Conservation (phyloP, 2,888 invertebrate species). For the Cataglyphis albicans region DNA sequence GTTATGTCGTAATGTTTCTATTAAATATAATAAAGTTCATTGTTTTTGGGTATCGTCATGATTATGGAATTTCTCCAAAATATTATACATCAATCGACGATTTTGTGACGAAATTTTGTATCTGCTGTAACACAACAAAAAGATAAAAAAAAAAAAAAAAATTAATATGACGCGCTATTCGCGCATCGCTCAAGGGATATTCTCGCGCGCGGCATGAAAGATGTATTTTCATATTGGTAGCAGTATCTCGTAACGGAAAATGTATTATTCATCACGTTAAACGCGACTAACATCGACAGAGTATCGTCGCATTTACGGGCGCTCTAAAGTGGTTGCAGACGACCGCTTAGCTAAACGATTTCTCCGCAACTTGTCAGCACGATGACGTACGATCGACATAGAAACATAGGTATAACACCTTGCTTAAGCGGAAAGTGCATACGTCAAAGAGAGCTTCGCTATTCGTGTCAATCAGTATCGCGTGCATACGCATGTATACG, state of each 20-base stretch:
- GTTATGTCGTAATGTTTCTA: not conserved
- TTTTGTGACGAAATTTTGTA: constrained; percentile 5
- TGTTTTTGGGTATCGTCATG: not conserved
- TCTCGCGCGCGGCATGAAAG: not conserved
- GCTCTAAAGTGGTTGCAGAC: constrained; percentile 23
- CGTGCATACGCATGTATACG: not conserved
- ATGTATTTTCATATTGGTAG: constrained; percentile 23
- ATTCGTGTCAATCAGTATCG: constrained; percentile 47
- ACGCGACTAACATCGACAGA: constrained; percentile 33
- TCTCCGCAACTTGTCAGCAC: constrained; percentile 49
- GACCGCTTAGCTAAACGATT: constrained; percentile 48
- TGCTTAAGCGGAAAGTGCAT: constrained; percentile 41
- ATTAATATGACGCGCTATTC: not conserved
- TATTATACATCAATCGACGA: not conserved
- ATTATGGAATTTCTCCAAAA: not conserved
- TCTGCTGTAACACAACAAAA: not conserved
- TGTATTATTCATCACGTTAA: constrained; percentile 49
- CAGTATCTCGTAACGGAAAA: not conserved
- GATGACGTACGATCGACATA: constrained; percentile 50
- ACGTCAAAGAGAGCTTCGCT: constrained; percentile 42
- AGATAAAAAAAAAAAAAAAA: not conserved
- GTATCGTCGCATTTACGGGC: constrained; percentile 21
- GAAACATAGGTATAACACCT: constrained; percentile 39
- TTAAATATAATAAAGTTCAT: not conserved
- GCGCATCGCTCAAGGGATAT: not conserved